Conservation (phyloP, 2,113 vertebrate species). For the Hirundichthys speculiger region DNA sequence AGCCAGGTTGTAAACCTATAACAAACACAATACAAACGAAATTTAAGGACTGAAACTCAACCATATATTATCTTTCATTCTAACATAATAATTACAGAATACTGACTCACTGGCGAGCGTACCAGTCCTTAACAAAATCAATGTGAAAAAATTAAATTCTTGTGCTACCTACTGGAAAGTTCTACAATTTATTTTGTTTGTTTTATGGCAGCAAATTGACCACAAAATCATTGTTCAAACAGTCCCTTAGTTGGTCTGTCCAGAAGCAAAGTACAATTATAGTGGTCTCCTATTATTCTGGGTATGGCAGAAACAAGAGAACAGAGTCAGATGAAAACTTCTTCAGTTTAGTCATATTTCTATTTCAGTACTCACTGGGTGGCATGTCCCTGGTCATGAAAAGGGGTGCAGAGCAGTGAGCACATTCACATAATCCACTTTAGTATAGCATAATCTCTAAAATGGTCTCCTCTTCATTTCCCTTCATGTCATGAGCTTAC, state of each 20-base stretch:
- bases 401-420: conserved; percentile 36
- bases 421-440: conserved; percentile 73
- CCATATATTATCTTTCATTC: too few relatives aligned
- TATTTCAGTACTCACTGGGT: conserved; percentile 62
- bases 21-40: too few relatives aligned
- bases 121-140: too few relatives aligned
- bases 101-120: too few relatives aligned
- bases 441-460: conserved; percentile 54
- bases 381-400: conserved; percentile 47
- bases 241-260: too few relatives aligned
- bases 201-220: neutral
- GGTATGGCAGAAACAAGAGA: conserved; percentile 27
- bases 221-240: conserved; percentile 3
- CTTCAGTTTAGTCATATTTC: conserved; percentile 56
- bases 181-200: too few relatives aligned
- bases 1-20: too few relatives aligned
- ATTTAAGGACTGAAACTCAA: too few relatives aligned
- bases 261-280: neutral
- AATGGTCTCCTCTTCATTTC: conserved; percentile 53
- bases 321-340: conserved; percentile 48
- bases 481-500: conserved; percentile 60
- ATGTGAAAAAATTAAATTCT: too few relatives aligned
- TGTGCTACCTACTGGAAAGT: too few relatives aligned
- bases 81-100: too few relatives aligned
- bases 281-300: conserved; percentile 25